These are phyloP conservation scores for Drosophila lacteicornis DNA, from an alignment of 1,140 invertebrate genomes.

Conservation along the genomic window DNA sequence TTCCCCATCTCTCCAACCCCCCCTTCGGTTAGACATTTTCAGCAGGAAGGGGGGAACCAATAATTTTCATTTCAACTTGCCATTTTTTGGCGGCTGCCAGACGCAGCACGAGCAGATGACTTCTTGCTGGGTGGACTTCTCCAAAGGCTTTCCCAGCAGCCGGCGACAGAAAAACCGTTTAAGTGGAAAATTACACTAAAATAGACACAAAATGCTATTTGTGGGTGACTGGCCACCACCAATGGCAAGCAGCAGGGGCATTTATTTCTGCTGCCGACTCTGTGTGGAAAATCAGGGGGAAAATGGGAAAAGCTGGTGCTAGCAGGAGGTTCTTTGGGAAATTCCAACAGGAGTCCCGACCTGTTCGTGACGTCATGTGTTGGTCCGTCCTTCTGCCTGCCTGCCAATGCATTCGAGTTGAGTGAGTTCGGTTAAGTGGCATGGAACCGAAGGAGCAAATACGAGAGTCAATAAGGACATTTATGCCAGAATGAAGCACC, in stretches of 20 bases:
- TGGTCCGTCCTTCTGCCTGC: constrained; percentile 3
- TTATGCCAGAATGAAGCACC: neutral
- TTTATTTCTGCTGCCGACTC: constrained; percentile 5
- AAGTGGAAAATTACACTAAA: constrained; percentile 80
- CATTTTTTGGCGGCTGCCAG: constrained; percentile 66
- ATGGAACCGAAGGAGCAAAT: constrained; percentile 19
- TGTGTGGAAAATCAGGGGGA: neutral
- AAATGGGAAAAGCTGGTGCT: neutral
- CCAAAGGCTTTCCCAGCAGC: constrained; percentile 19
- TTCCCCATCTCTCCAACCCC: constrained; percentile 12
- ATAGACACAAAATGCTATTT: constrained; percentile 82
- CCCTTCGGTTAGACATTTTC: constrained; percentile 15
- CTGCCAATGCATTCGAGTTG: constrained; percentile 22
- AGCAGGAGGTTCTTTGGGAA: constrained; percentile 6
- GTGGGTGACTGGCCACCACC: constrained; percentile 50
- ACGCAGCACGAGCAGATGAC: constrained; percentile 53
- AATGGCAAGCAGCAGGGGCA: constrained; percentile 27
- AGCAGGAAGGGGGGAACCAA: constrained; percentile 45
- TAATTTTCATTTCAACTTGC: constrained; percentile 77
- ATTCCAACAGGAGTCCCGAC: constrained; percentile 15
- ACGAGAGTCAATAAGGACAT: constrained; percentile 25
- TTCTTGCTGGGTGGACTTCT: constrained; percentile 29
- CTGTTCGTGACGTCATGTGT: constrained; percentile 42
- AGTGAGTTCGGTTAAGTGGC: constrained; percentile 2
- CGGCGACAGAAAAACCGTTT: constrained; percentile 55